Evolutionary conservation across 2,888 invertebrate species (phyloP).

Genomic region (Pterobdella sp.): DNA sequence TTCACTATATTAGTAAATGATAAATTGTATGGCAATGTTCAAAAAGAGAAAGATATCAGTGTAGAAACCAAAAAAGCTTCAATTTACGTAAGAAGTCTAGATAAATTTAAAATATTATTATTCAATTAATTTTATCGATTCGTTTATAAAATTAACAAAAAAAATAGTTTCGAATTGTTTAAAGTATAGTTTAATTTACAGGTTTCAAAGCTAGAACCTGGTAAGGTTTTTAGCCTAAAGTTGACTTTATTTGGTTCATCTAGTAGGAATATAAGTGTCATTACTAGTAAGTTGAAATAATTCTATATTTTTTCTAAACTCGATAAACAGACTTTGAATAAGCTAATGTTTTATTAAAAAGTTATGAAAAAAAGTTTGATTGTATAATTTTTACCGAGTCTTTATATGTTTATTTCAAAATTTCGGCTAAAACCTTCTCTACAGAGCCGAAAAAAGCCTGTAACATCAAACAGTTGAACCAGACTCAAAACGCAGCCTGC

Average conservation of each 20-base stretch:
- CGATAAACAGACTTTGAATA: neutral
- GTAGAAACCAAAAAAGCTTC: neutral
- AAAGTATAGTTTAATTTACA: too few species aligned
- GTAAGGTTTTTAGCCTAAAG: too few species aligned
- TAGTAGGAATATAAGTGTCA: neutral
- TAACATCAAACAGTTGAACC: neutral
- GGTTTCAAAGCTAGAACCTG: too few species aligned
- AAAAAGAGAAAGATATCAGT: neutral
- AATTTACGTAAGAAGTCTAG: neutral
- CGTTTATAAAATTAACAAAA: too few species aligned
- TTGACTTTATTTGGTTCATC: neutral
- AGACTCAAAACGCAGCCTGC: neutral
- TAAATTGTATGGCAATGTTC: neutral
- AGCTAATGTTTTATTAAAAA: too few species aligned
- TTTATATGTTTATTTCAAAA: neutral
- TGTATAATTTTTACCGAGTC: neutral
- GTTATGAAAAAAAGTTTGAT: too few species aligned
- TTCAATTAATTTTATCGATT: too few species aligned
- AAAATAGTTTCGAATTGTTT: too few species aligned
- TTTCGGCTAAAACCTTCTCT: neutral
- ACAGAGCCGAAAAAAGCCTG: neutral
- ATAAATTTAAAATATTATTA: too few species aligned
- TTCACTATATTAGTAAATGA: neutral
- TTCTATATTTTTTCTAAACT: neutral
- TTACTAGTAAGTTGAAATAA: neutral